phyloP scores from a whole-genome alignment of 2,888 invertebrate species.

The Euplagia quadripunctaria region DNA sequence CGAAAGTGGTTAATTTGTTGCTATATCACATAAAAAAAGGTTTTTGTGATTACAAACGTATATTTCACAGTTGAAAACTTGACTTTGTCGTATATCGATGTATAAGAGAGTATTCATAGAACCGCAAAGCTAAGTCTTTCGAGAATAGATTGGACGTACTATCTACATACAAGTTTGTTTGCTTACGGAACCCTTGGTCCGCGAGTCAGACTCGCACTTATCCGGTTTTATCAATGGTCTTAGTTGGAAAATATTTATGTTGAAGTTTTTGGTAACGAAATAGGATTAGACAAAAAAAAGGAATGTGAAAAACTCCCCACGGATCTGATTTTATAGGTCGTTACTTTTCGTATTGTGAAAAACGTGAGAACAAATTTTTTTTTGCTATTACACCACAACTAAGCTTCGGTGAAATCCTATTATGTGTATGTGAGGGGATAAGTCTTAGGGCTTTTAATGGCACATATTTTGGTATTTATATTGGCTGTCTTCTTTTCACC shows the following conservation, averaged over 20 bases:
- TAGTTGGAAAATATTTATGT: neutral
- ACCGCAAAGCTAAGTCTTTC: too few relatives aligned
- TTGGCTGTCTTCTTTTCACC: neutral
- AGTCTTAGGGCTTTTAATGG: neutral
- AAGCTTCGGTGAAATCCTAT: constrained; percentile 28
- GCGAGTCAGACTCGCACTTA: too few relatives aligned
- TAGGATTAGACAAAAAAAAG: neutral
- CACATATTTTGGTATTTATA: neutral
- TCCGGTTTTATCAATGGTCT: neutral
- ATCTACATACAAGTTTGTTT: too few relatives aligned
- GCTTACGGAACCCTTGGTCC: too few relatives aligned
- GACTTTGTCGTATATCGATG: too few relatives aligned
- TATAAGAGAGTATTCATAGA: too few relatives aligned
- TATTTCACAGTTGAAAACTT: too few relatives aligned
- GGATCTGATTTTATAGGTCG: constrained; percentile 13
- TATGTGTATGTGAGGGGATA: constrained; percentile 20
- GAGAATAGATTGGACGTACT: too few relatives aligned
- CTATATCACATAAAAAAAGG: too few relatives aligned
- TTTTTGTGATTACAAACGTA: too few relatives aligned
- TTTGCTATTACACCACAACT: constrained; percentile 27
- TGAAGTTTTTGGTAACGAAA: neutral
- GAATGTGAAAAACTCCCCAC: neutral
- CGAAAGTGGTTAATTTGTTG: too few relatives aligned
- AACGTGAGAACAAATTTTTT: constrained; percentile 23
- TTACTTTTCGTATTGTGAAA: constrained; percentile 15